Conservation (phyloP, 2,888 invertebrate species). For the Eupsilia transversa region DNA sequence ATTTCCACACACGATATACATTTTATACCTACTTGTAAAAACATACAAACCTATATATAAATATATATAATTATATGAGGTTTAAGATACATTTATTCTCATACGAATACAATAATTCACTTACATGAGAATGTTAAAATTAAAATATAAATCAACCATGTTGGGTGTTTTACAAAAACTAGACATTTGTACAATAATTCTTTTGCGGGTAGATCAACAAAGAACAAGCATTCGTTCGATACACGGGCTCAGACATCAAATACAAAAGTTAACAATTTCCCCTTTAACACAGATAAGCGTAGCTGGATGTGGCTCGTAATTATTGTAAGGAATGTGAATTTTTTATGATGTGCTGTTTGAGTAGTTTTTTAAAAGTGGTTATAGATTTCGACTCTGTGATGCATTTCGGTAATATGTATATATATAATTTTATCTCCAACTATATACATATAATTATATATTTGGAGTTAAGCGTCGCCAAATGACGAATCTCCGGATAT, state of each 20-base stretch:
- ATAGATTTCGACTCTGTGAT: too few species aligned
- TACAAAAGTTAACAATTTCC: not conserved
- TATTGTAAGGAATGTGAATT: not conserved
- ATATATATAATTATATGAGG: too few species aligned
- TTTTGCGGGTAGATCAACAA: not conserved
- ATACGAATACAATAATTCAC: not conserved
- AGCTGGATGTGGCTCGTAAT: not conserved
- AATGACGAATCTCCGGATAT: slow-evolving; percentile 36
- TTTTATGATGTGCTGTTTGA: not conserved
- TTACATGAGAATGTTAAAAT: not conserved
- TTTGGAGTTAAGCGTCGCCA: slow-evolving; percentile 12
- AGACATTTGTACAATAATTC: too few species aligned
- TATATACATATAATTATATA: not conserved
- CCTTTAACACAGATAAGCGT: not conserved
- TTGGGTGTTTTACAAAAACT: too few species aligned
- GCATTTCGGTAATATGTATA: too few species aligned
- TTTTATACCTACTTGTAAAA: not conserved
- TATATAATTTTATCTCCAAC: too few species aligned
- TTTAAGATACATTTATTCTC: not conserved
- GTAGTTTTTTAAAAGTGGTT: too few species aligned
- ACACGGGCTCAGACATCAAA: not conserved
- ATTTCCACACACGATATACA: not conserved
- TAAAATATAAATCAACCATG: not conserved
- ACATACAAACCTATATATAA: too few species aligned
- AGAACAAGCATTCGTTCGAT: not conserved